phyloP scores from a whole-genome alignment of 37 sponge, comb jelly and placozoan genomes.

The Agelas oroides region DNA sequence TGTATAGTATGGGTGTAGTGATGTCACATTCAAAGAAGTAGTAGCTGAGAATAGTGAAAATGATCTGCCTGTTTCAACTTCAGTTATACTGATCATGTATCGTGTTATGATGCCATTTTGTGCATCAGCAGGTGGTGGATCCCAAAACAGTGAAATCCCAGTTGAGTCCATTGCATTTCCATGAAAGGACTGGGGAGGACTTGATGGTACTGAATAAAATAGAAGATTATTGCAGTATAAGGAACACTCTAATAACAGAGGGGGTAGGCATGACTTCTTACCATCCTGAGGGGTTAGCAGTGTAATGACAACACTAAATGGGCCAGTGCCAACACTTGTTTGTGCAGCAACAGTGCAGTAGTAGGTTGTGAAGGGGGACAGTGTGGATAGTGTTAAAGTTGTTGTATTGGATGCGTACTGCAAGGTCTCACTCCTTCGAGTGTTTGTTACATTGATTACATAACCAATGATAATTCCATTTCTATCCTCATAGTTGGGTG shows the following conservation, averaged over 20 bases:
- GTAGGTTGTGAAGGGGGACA: slow-evolving; percentile 42
- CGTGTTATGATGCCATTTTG: slow-evolving; percentile 20
- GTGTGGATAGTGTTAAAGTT: background rate
- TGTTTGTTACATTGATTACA: background rate
- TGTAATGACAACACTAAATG: slow-evolving; percentile 5
- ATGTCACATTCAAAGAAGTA: slow-evolving; percentile 1
- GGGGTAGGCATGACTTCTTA: background rate
- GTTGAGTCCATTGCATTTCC: background rate
- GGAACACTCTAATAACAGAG: too few relatives aligned
- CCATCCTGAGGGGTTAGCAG: slow-evolving; percentile 25
- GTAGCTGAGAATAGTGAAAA: background rate
- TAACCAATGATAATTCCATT: slow-evolving; percentile 36
- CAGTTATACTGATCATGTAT: slow-evolving; percentile 22
- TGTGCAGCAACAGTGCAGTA: slow-evolving; percentile 34
- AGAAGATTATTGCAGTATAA: too few relatives aligned
- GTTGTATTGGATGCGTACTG: background rate
- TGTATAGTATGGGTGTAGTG: slow-evolving; percentile 62
- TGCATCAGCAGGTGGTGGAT: slow-evolving; percentile 2
- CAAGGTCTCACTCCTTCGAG: background rate
- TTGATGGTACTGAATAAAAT: too few relatives aligned
- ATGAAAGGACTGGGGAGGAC: background rate
- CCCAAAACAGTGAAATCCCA: background rate
- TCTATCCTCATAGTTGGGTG: slow-evolving; percentile 4
- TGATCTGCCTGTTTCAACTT: slow-evolving; percentile 9
- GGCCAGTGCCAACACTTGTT: slow-evolving; percentile 31